These are phyloP conservation scores for Scytalopus superciliaris DNA, from an alignment of 2,113 vertebrate species.

Conservation along the genomic window DNA sequence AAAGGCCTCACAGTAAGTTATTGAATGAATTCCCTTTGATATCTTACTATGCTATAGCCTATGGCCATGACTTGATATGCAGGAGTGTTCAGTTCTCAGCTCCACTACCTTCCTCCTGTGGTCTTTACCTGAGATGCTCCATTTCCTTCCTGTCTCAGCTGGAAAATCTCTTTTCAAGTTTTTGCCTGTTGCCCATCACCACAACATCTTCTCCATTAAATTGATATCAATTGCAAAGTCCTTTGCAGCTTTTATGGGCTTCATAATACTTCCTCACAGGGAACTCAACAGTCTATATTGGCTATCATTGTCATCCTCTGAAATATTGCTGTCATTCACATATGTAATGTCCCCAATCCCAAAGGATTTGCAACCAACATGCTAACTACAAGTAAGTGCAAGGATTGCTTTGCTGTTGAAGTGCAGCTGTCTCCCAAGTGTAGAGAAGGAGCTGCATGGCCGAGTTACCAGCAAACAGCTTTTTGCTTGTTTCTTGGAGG, in stretches of 20 bases:
- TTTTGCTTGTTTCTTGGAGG: background rate
- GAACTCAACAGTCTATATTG: conserved; percentile 34
- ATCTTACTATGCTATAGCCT: background rate
- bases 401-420: background rate
- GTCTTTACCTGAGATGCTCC: background rate
- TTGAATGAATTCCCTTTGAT: background rate
- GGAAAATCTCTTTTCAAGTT: conserved; percentile 1
- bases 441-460: background rate
- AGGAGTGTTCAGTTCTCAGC: background rate
- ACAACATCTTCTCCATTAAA: conserved; percentile 4
- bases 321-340: conserved; percentile 54
- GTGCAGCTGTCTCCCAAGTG: background rate
- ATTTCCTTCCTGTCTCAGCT: background rate
- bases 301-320: conserved; percentile 45
- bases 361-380: background rate
- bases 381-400: background rate
- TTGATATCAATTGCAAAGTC: conserved; percentile 49
- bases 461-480: background rate
- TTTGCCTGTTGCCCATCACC: background rate
- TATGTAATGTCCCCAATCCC: background rate
- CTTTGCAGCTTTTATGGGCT: conserved; percentile 50
- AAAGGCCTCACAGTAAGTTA: background rate
- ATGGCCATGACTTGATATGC: background rate
- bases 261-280: conserved; percentile 26
- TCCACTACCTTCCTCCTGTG: background rate